A percentile compares a stretch with the other conserved stretches of the same genome.
phyloP scores from a whole-genome alignment of 2,797 vertebrate species.

The Leptodactylus fallax region DNA sequence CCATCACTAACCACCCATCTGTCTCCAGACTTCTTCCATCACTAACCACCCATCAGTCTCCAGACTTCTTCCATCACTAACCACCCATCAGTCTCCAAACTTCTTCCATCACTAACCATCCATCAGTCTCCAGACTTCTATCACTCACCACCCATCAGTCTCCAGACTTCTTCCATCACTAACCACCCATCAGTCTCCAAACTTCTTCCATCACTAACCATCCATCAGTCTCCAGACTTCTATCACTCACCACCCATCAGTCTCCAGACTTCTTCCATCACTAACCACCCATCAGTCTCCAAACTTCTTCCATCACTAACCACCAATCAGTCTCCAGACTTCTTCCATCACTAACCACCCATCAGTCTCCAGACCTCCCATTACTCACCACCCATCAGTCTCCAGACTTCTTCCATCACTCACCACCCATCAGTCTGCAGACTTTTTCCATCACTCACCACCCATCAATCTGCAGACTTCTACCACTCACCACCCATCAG shows the following conservation, averaged over 20 bases:
- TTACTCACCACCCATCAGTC: not conserved
- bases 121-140: not conserved
- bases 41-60: not conserved
- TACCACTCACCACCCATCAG: not conserved
- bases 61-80: not conserved
- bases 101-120: not conserved
- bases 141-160: not conserved
- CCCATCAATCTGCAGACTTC: not conserved
- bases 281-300: not conserved
- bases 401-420: not conserved
- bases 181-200: not conserved
- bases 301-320: not conserved
- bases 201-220: too few species aligned
- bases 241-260: too few species aligned
- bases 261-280: not conserved
- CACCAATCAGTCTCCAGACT: not conserved
- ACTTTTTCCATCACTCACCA: not conserved
- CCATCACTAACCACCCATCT: not conserved
- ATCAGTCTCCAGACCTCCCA: not conserved
- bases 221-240: too few species aligned
- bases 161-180: not conserved
- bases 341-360: not conserved
- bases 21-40: too few species aligned
- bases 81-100: not conserved
- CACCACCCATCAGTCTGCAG: not conserved